Base-by-base conservation (phyloP, 2,113 vertebrate species). In the Crotophaga sulcirostris region DNA sequence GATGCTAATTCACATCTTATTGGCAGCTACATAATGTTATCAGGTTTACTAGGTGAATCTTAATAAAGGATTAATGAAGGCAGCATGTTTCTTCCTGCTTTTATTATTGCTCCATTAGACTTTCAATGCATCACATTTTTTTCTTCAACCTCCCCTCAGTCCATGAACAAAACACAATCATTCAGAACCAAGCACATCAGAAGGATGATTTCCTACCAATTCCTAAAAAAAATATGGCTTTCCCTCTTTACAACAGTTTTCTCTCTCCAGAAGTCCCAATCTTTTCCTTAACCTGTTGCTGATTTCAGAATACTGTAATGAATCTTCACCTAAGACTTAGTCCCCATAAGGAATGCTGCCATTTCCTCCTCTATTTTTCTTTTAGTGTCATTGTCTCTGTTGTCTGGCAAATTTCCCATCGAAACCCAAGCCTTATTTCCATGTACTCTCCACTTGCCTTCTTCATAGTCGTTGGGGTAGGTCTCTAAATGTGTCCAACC, bases 31-130 rank as follows among this genome's bases (percentile, higher is more conserved):
- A 70, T 96, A 90, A 88, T 66, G 49, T 74, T 83, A 70, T 89
- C 79, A 89, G 51, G 42, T 90, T 26, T 90, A 89, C 42, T 34
- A 55, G 55, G 51, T 89, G 72, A 94, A 95, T 74, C 55, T 88
- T 94, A 95, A 94, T 84, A 93, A 93, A 78, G 68, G 56, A 90
- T 80, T 93, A 86, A 95, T 83, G 80, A 93, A 92, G 64, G 73
- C 67, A 75, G 7, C 11, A 17, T 84, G 42, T 84, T 96, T 92
- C 59, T 69, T 95, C 42, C 45, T 77, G 47, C 16, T 84, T 88
- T 84, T 81, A 42, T 93, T 92, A 92, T 74, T 74, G 15, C 19
- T 86, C 45, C 51, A 70, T 86, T 83, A 93, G 40, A 58, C 14
- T 76, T 93, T 12, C 28, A 83, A 36, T 13, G 13, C 11, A 70